Percentiles rank a stretch among this genome's conserved stretches.
Evolutionary conservation across 2,113 vertebrate species (phyloP).

Genomic region (Nycticryphes semicollaris): DNA sequence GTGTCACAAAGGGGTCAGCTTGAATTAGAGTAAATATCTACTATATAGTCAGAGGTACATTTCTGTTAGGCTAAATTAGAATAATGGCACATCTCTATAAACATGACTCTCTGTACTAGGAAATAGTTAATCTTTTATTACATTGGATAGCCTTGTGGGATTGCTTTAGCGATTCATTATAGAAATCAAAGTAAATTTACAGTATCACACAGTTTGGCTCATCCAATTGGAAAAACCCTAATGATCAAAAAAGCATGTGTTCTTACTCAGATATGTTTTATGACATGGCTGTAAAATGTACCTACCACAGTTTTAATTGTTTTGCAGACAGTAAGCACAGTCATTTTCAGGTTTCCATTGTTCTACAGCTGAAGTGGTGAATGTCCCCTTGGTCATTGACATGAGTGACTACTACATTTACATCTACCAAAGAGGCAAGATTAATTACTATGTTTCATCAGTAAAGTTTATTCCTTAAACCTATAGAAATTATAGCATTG

Average conservation of each 20-base stretch:
- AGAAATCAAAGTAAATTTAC: conserved; percentile 72
- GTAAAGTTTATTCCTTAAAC: conserved; percentile 7
- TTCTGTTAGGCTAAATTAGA: conserved; percentile 3
- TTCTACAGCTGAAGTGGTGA: conserved; percentile 49
- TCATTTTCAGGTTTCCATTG: conserved; percentile 63
- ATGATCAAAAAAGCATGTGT: conserved; percentile 78
- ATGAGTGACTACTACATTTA: conserved; percentile 8
- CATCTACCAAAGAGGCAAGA: background rate
- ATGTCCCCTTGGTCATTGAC: conserved; percentile 2
- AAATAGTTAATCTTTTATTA: conserved; percentile 69
- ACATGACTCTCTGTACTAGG: background rate
- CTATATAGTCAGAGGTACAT: background rate
- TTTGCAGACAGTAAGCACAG: conserved; percentile 63
- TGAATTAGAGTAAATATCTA: background rate
- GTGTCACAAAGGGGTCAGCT: background rate
- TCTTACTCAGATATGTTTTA: conserved; percentile 80
- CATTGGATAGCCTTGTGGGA: conserved; percentile 18
- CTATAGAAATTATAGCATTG: background rate
- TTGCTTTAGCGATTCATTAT: conserved; percentile 68
- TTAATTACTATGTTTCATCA: background rate
- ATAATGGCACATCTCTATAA: background rate
- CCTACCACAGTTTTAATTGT: conserved; percentile 78
- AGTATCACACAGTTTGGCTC: conserved; percentile 69
- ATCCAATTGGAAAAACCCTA: conserved; percentile 74
- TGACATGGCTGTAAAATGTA: conserved; percentile 75